Evolutionary conservation across 2,113 vertebrate genomes (phyloP).

Genomic region (Uria aalge): DNA sequence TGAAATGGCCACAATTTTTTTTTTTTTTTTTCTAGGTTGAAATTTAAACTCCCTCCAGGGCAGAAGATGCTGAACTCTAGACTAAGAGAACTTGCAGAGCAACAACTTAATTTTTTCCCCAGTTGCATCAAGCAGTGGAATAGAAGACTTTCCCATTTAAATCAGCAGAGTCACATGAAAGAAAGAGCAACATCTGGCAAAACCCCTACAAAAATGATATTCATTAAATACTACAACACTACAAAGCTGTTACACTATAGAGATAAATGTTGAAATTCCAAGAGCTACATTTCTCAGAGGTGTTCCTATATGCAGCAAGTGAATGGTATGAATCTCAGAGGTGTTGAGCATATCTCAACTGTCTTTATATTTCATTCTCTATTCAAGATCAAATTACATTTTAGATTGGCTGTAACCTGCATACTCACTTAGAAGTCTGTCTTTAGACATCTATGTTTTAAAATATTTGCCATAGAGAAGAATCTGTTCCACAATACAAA

Average conservation of each 20-base stretch:
- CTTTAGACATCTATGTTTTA: neutral
- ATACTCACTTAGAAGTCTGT: neutral
- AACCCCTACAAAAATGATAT: neutral
- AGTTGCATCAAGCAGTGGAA: neutral
- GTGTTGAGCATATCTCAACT: neutral
- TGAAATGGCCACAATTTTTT: neutral
- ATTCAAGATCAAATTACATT: neutral
- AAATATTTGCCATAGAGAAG: neutral
- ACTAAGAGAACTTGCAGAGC: neutral
- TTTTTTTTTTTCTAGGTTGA: neutral
- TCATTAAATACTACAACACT: neutral
- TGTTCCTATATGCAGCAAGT: neutral
- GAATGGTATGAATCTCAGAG: neutral
- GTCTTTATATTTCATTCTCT: neutral
- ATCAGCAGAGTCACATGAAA: neutral
- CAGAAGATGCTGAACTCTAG: neutral
- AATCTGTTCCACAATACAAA: neutral
- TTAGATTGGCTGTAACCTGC: neutral
- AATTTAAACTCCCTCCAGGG: neutral
- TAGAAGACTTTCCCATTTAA: neutral
- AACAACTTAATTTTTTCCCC: neutral
- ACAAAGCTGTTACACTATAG: neutral
- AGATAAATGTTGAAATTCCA: neutral
- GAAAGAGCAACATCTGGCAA: conserved; percentile 32
- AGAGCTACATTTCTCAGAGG: neutral